A percentile compares a stretch with the other conserved stretches of the same genome.
Evolutionary conservation across 2,888 invertebrate species (phyloP).

Genomic region (Mimas tiliae): DNA sequence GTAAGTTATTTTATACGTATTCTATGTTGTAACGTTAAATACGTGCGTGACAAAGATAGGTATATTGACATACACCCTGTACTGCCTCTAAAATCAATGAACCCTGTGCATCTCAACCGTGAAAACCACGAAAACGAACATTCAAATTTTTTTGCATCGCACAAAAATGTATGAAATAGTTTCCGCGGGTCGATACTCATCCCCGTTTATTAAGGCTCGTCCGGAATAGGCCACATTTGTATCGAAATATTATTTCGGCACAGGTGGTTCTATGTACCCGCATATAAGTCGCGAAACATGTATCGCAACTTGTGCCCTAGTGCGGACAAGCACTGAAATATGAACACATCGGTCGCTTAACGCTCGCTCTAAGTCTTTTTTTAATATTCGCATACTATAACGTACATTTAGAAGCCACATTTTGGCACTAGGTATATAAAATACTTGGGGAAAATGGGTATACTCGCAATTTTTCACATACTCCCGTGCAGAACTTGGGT

Average conservation of each 20-base stretch:
- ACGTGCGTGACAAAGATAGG: slow-evolving; percentile 36
- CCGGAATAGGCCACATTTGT: no score
- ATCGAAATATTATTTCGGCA: no score
- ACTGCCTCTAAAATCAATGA: slow-evolving; percentile 18
- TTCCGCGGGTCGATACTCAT: slow-evolving; percentile 42
- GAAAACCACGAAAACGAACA: slow-evolving; percentile 23
- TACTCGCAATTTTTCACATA: not conserved
- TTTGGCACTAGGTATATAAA: slow-evolving; percentile 24
- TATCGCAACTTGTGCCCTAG: no score
- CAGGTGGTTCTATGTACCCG: no score
- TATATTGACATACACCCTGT: slow-evolving; percentile 48
- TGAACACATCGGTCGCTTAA: slow-evolving; percentile 59
- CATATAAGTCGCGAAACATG: no score
- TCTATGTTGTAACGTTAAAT: not conserved
- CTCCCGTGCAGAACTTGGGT: not conserved
- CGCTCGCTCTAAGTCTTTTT: slow-evolving; percentile 10
- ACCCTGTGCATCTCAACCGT: slow-evolving; percentile 22
- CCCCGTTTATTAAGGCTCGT: slow-evolving; percentile 34
- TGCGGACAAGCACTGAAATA: slow-evolving; percentile 56
- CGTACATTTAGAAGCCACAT: slow-evolving; percentile 22
- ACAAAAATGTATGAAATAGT: slow-evolving; percentile 43
- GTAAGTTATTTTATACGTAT: no score
- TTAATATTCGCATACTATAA: slow-evolving; percentile 14
- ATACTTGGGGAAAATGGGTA: slow-evolving; percentile 8
- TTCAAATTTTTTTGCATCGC: slow-evolving; percentile 35